These are phyloP conservation scores for Dolichotis patagonum DNA, from an alignment of 2,113 vertebrate species.

Conservation along the genomic window DNA sequence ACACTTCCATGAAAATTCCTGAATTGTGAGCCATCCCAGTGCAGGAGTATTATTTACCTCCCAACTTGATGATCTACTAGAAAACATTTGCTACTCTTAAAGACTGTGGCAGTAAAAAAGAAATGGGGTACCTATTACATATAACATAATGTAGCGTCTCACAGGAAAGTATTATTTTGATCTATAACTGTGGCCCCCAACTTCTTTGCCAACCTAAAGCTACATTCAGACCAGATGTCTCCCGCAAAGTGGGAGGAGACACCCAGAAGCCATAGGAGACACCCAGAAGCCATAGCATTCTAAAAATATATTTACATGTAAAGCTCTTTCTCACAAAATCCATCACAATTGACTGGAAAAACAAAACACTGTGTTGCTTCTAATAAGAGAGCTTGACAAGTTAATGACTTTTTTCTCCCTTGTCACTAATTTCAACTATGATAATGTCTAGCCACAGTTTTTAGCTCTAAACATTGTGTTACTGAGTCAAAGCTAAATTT, in stretches of 20 bases:
- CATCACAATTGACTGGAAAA: conserved; percentile 58
- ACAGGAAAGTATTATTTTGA: neutral
- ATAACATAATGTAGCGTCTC: neutral
- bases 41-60: neutral
- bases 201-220: conserved; percentile 4
- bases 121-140: neutral
- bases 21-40: neutral
- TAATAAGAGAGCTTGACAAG: conserved; percentile 59
- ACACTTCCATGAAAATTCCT: neutral
- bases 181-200: neutral
- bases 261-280: conserved; percentile 62
- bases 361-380: conserved; percentile 36
- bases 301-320: neutral
- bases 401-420: conserved; percentile 55
- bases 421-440: neutral
- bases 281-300: conserved; percentile 62
- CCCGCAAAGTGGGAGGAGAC: neutral
- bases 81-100: neutral
- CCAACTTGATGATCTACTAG: neutral
- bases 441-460: conserved; percentile 54
- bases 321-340: conserved; percentile 44
- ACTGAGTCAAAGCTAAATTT: conserved; percentile 64
- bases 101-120: neutral
- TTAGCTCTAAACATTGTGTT: conserved; percentile 61
- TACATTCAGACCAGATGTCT: neutral